Evolutionary conservation across 2,113 vertebrate genomes (phyloP).

Genomic region (Rhinichthys klamathensis): DNA sequence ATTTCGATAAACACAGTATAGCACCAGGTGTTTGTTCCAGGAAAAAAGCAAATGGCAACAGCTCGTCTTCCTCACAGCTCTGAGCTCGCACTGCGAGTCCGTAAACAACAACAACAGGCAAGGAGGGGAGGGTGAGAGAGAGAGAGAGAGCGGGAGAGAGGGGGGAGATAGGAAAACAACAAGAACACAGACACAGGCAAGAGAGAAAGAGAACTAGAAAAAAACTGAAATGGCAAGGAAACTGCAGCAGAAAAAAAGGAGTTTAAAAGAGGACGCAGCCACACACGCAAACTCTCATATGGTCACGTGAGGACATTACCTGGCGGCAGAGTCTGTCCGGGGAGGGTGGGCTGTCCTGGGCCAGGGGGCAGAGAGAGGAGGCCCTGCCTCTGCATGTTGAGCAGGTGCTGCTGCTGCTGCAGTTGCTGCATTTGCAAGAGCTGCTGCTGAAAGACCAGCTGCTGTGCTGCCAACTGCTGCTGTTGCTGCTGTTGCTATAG

Average conservation of each 20-base stretch:
- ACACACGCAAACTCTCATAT: not conserved
- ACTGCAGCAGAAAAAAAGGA: slow-evolving; percentile 51
- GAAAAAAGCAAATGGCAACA: slow-evolving; percentile 67
- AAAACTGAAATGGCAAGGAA: slow-evolving; percentile 33
- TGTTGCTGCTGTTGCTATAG: slow-evolving; percentile 82
- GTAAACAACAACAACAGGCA: slow-evolving; percentile 73
- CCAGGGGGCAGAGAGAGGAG: slow-evolving; percentile 96
- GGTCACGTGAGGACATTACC: slow-evolving; percentile 75
- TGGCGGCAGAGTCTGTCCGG: slow-evolving; percentile 92
- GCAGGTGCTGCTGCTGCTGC: slow-evolving; percentile 98
- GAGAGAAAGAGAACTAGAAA: slow-evolving; percentile 56
- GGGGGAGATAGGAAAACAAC: slow-evolving; percentile 32
- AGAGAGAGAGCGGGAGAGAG: slow-evolving; percentile 34
- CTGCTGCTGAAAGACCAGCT: slow-evolving; percentile 99
- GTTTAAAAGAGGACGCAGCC: slow-evolving; percentile 42
- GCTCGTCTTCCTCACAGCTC: slow-evolving; percentile 59
- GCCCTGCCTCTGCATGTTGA: slow-evolving; percentile 99
- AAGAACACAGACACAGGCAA: slow-evolving; percentile 52
- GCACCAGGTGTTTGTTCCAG: slow-evolving; percentile 66
- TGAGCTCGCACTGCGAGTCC: slow-evolving; percentile 60
- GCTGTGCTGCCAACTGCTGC: slow-evolving; percentile 98
- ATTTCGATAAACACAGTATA: slow-evolving; percentile 72
- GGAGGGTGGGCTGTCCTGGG: slow-evolving; percentile 93
- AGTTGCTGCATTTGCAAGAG: slow-evolving; percentile 99
- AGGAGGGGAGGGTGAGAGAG: slow-evolving; percentile 53